These are phyloP conservation scores for Philaethria dido DNA, from an alignment of 2,888 invertebrate genomes.

Conservation along the genomic window DNA sequence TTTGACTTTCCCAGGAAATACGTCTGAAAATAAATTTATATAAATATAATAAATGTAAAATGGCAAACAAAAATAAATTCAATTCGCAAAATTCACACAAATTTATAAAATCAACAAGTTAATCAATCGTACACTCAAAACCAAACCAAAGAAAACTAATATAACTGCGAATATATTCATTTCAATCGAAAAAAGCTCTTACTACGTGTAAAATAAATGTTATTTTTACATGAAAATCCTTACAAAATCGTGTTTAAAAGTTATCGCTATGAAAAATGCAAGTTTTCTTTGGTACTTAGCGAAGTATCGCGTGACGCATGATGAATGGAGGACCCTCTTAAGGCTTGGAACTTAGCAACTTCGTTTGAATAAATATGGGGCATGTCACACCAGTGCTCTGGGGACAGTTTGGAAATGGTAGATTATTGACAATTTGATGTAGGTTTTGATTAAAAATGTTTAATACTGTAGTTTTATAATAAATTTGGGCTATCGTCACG, in stretches of 20 bases:
- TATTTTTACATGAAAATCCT: background rate
- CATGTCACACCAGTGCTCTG: slow-evolving; percentile 24
- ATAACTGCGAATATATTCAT: slow-evolving; percentile 6
- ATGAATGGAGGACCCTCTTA: slow-evolving; percentile 68
- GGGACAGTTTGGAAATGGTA: background rate
- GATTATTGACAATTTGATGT: slow-evolving; percentile 9
- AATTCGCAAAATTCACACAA: slow-evolving; percentile 5
- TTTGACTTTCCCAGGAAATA: too few species aligned
- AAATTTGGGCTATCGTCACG: too few species aligned
- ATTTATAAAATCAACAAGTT: slow-evolving; percentile 33
- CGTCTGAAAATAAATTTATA: too few species aligned
- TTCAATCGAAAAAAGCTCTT: background rate
- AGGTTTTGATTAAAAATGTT: too few species aligned
- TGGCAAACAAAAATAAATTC: background rate
- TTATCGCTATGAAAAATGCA: slow-evolving; percentile 67
- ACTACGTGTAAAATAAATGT: background rate
- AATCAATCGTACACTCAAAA: slow-evolving; percentile 36
- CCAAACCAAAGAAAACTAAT: slow-evolving; percentile 22
- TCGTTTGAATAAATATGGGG: slow-evolving; percentile 57
- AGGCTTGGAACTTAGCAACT: slow-evolving; percentile 51
- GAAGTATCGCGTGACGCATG: slow-evolving; percentile 74
- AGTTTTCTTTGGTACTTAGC: slow-evolving; percentile 63
- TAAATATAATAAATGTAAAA: too few species aligned
- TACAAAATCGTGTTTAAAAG: slow-evolving; percentile 33
- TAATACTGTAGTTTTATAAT: too few species aligned